Conservation (phyloP, 2,113 vertebrate genomes). For the Fukomys damarensis region DNA sequence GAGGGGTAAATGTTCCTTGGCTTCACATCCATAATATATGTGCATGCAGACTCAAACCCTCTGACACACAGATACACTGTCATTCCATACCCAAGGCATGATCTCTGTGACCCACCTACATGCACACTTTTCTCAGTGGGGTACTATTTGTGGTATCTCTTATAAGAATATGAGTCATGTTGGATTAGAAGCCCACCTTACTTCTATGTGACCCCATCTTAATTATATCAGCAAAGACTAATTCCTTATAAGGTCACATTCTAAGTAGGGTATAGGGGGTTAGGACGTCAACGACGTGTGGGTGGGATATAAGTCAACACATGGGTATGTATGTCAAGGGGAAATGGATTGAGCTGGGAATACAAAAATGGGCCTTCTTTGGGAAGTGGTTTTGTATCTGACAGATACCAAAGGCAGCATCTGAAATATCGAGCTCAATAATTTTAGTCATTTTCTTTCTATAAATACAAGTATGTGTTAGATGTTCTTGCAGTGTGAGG, state of each 20-base stretch:
- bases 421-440: not conserved
- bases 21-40: not conserved
- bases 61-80: rapidly evolving
- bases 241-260: not conserved
- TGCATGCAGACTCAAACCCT: not conserved
- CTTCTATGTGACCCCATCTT: not conserved
- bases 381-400: not conserved
- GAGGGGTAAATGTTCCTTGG: not conserved
- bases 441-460: not conserved
- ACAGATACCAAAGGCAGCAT: not conserved
- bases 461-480: not conserved
- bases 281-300: not conserved
- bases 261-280: not conserved
- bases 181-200: not conserved
- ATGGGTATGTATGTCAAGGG: not conserved
- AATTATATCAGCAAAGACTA: not conserved
- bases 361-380: not conserved
- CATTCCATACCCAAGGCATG: not conserved
- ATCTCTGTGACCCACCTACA: not conserved
- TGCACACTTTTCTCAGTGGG: not conserved
- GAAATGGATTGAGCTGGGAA: not conserved
- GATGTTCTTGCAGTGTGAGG: rapidly evolving
- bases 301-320: not conserved
- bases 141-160: not conserved
- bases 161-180: not conserved